Conservation (phyloP, 2,888 invertebrate species). For the Patella pellucida region DNA sequence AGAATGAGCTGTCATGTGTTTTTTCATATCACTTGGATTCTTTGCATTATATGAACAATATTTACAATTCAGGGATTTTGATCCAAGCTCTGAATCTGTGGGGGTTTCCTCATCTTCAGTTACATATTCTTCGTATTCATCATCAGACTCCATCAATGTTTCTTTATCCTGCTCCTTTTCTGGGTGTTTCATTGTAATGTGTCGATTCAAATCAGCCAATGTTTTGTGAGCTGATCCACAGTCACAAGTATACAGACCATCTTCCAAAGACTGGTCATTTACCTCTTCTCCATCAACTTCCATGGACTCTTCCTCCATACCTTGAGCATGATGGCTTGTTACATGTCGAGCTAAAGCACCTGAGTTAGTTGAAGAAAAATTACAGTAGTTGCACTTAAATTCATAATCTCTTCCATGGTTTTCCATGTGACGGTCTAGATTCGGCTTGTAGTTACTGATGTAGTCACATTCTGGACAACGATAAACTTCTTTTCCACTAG, state of each 20-base stretch:
- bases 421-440: constrained; percentile 88
- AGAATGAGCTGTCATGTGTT: constrained; percentile 69
- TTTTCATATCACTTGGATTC: constrained; percentile 68
- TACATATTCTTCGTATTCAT: constrained; percentile 20
- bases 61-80: constrained; percentile 54
- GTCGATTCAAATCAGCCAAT: not conserved
- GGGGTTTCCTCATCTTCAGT: constrained; percentile 24
- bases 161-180: not conserved
- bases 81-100: constrained; percentile 11
- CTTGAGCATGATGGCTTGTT: constrained; percentile 59
- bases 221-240: constrained; percentile 11
- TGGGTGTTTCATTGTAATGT: not conserved
- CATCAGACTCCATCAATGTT: not conserved
- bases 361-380: constrained; percentile 61
- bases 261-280: not conserved
- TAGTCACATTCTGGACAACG: constrained; percentile 95
- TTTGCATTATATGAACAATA: constrained; percentile 70
- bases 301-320: constrained; percentile 36
- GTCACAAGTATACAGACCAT: constrained; percentile 31
- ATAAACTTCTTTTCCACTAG: constrained; percentile 66
- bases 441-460: constrained; percentile 90
- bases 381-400: constrained; percentile 61
- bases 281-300: constrained; percentile 17
- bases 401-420: constrained; percentile 52
- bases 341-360: constrained; percentile 63